Percentiles rank a stretch among this genome's conserved stretches.
These are phyloP conservation scores for Gymnarchus niloticus DNA, from an alignment of 2,113 vertebrate genomes.

Conservation along the genomic window DNA sequence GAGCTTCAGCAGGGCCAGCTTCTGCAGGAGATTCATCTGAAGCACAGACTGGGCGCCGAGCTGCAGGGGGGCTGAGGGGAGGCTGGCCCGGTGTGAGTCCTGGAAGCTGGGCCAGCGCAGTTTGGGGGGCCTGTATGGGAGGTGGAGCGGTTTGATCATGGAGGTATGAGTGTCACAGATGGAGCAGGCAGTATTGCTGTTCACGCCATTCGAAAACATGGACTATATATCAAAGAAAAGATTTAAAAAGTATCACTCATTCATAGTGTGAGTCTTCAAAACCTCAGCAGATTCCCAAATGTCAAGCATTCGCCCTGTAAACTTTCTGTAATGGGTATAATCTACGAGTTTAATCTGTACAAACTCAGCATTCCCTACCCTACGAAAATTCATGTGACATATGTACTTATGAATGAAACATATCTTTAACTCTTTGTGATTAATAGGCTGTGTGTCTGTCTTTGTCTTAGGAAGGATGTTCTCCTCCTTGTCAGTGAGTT, in stretches of 20 bases:
- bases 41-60: constrained; percentile 90
- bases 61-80: constrained; percentile 77
- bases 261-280: neutral
- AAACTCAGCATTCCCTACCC: neutral
- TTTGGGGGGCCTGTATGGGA: constrained; percentile 68
- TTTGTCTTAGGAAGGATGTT: neutral
- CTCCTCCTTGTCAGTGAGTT: too few species aligned
- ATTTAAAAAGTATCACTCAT: too few species aligned
- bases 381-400: neutral
- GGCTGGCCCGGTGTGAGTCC: constrained; percentile 85
- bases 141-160: constrained; percentile 16
- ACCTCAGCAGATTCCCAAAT: neutral
- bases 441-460: neutral
- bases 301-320: neutral
- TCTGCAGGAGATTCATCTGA: constrained; percentile 98
- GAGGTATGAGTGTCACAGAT: neutral
- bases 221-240: too few species aligned
- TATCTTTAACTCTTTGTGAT: neutral
- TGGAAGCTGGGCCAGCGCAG: constrained; percentile 95
- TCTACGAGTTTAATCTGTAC: neutral
- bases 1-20: constrained; percentile 88
- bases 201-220: neutral
- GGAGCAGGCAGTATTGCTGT: neutral
- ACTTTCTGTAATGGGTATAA: neutral
- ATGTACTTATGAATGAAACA: neutral